Evolutionary conservation across 2,113 vertebrate species (phyloP), one percentile per base, ranked within the genome.

Genomic region (Phrynosoma blainvillii): DNA sequence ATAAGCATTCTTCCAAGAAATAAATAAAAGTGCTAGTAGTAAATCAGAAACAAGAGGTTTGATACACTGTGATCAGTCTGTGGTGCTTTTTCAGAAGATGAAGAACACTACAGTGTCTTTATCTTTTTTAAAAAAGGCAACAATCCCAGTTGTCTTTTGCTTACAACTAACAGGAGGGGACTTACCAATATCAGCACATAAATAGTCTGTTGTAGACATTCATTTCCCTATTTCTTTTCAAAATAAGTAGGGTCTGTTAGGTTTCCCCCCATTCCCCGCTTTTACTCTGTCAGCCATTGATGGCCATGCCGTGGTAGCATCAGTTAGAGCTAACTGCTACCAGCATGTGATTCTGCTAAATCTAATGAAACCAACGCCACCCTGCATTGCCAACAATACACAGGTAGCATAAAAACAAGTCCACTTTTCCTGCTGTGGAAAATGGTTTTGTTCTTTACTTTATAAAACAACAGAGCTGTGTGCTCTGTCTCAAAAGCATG

Each of bases 161-260:
- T 97, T 97, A 97, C 96, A 97, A 97, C 97, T 97, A 97, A 95
- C 96, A 91, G 95, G 97, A 96, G 97, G 97, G 97, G 95, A 96
- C 97, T 98, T 98, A 98, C 98, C 97, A 97, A 95, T 96, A 95
- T 95, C 97, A 95, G 95, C 96, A 97, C 95, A 96, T 94, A 96
- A 96, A 93, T 62, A 13, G 91, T 91, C 96, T 93, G 82, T 97
- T 94, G 95, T 91, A 94, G 59, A 21, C 97, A 95, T 97, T 97
- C 97, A 97, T 95, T 93, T 97, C 97, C 97, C 97, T 97, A 92
- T 97, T 97, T 96, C 95, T 95, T 95, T 94, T 91, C 75, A 90
- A 95, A 96, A 93, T 88, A 95, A 95, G 93, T 54, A 32, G 42
- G 89, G 82, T 10, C 1, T 91, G 90, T 87, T 36, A 73, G n/a